These are phyloP conservation scores for Mobula hypostoma DNA, from an alignment of 2,113 vertebrate species.

Conservation along the genomic window DNA sequence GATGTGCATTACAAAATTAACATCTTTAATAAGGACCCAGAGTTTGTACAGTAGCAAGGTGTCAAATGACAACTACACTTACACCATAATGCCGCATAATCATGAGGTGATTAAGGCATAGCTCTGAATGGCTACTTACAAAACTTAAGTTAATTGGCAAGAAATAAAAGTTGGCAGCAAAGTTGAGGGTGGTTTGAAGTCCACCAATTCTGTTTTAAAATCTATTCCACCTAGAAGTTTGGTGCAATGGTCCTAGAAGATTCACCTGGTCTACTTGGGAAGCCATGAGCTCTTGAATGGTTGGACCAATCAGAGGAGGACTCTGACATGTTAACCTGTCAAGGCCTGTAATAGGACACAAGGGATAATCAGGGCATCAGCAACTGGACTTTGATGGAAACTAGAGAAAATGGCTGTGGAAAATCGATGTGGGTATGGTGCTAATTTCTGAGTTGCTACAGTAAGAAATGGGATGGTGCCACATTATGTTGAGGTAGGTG, in stretches of 20 bases:
- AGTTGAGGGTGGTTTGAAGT: neutral
- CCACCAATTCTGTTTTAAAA: neutral
- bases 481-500: neutral
- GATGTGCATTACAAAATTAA: neutral
- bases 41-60: neutral
- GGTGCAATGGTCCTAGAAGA: neutral
- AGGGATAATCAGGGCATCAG: neutral
- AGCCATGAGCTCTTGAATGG: neutral
- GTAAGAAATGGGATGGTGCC: neutral
- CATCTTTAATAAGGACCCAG: neutral
- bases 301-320: neutral
- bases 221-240: neutral
- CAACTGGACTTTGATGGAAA: neutral
- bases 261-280: too few relatives aligned
- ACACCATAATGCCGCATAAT: neutral
- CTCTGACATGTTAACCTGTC: neutral
- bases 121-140: neutral
- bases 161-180: neutral
- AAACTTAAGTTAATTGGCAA: neutral
- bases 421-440: neutral
- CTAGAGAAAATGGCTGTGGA: neutral
- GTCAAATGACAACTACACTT: neutral
- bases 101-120: neutral
- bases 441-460: neutral
- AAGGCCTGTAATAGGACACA: too few relatives aligned